phyloP scores from a whole-genome alignment of 2,888 invertebrate genomes.

The Phlogophora meticulosa region DNA sequence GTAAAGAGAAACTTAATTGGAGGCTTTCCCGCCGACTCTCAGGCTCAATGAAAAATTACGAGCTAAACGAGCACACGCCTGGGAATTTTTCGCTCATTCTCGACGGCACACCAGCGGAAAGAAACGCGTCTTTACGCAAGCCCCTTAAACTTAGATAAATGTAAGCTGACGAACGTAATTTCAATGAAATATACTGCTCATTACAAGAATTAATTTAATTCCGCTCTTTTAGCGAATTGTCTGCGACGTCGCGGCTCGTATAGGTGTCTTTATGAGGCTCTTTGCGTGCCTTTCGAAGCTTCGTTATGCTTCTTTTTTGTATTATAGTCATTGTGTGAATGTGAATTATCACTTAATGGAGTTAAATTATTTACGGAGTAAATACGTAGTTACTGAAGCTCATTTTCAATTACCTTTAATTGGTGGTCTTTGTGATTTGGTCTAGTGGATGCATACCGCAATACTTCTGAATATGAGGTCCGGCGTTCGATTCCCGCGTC shows the following conservation, averaged over 20 bases:
- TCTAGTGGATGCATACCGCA: too few species aligned
- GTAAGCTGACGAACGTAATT: constrained; percentile 84
- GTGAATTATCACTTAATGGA: constrained; percentile 7
- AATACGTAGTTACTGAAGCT: neutral
- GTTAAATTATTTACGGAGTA: neutral
- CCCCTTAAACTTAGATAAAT: constrained; percentile 83
- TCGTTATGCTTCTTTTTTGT: constrained; percentile 39
- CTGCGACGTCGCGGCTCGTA: constrained; percentile 59
- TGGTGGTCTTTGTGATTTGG: too few species aligned
- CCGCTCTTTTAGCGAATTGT: constrained; percentile 70
- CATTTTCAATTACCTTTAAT: neutral
- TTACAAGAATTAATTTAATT: constrained; percentile 80
- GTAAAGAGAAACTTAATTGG: constrained; percentile 91
- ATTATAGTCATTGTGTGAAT: constrained; percentile 19
- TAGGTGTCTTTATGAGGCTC: constrained; percentile 55
- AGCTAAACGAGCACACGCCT: constrained; percentile 89
- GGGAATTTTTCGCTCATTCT: constrained; percentile 87
- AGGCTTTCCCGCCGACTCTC: constrained; percentile 88
- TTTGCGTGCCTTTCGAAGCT: constrained; percentile 35
- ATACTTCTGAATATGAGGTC: too few species aligned
- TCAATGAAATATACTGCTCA: constrained; percentile 82
- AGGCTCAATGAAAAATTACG: constrained; percentile 91
- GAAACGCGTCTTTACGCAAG: constrained; percentile 82
- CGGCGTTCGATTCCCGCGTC: too few species aligned
- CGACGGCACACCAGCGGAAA: constrained; percentile 77